Base-by-base conservation (phyloP, 2,888 invertebrate species). In the Dynastes hyllus region DNA sequence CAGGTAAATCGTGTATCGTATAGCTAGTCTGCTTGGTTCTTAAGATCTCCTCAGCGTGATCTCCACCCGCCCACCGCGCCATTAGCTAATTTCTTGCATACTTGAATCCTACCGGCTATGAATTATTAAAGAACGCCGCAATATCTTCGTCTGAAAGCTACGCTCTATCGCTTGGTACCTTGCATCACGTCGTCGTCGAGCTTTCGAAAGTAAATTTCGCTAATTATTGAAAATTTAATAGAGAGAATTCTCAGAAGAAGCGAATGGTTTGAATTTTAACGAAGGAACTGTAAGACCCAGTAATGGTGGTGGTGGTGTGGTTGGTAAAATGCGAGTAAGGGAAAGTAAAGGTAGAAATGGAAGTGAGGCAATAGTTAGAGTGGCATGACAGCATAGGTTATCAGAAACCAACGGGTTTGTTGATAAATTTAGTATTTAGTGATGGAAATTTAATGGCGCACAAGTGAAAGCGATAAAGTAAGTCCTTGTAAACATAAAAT, bases 191-290 rank as follows among this genome's bases (percentile, higher is more conserved):
- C 53, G 53, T 16, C 53, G 16, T 53, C 53, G 16, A 53, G 13
- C 13, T 53, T 51, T 53, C 5, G 53, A n/a, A 53, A 53, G 53
- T 53, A 53, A 53, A 53, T 53, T 53, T 16, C 13, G n/a, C 53
- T 53, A 53, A 53, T 53, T 53, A 53, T 53, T 53, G 53, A 53
- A 53, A 53, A 53, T 53, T 53, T 53, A 53, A 53, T 53, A 53
- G 53, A 53, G 53, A 16, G 13, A 9, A 13, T 16, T 53, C 16
- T 13, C 53, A 2, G 6, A 53, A 53, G 53, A 53, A 53, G 51
- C 11, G 53, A n/a, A 16, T 16, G 13, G 53, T 53, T 13, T 53
- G 16, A 53, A 53, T 53, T 53, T 53, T 53, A 53, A n/a, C 51
- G 51, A 51, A 9, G n/a, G n/a, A 51, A n/a, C 11, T 51, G 51